Evolutionary conservation across 2,797 vertebrate species (phyloP).

Genomic region (Agapornis canus): DNA sequence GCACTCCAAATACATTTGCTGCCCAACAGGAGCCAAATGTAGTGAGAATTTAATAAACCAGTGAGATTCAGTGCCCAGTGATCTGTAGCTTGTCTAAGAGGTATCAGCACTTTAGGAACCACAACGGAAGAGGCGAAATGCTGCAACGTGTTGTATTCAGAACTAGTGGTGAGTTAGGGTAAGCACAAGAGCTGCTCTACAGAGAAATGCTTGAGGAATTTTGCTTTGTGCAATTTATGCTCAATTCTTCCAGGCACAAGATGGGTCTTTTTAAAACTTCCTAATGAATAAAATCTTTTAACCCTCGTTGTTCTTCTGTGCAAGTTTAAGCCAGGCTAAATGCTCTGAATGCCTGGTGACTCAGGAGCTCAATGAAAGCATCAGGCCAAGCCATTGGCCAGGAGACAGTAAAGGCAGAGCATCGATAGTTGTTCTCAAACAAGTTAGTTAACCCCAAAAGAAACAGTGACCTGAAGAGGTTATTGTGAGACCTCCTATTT

Average conservation of each 20-base stretch:
- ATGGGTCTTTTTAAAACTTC: neutral
- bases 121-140: neutral
- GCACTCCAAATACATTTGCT: neutral
- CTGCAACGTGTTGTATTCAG: neutral
- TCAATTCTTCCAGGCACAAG: neutral
- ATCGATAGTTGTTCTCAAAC: neutral
- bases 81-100: neutral
- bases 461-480: neutral
- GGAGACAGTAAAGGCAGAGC: neutral
- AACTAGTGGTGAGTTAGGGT: neutral
- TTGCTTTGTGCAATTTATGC: neutral
- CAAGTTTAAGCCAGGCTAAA: neutral
- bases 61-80: neutral
- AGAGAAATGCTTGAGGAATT: neutral
- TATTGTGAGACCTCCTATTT: neutral
- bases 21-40: neutral
- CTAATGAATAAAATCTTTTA: neutral
- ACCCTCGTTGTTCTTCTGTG: neutral
- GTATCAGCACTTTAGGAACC: neutral
- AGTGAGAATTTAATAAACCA: neutral
- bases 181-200: neutral
- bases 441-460: neutral
- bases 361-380: neutral
- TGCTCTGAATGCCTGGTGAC: neutral
- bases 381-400: neutral